Base-by-base conservation (phyloP, 2,113 vertebrate genomes). In the Clarias gariepinus region DNA sequence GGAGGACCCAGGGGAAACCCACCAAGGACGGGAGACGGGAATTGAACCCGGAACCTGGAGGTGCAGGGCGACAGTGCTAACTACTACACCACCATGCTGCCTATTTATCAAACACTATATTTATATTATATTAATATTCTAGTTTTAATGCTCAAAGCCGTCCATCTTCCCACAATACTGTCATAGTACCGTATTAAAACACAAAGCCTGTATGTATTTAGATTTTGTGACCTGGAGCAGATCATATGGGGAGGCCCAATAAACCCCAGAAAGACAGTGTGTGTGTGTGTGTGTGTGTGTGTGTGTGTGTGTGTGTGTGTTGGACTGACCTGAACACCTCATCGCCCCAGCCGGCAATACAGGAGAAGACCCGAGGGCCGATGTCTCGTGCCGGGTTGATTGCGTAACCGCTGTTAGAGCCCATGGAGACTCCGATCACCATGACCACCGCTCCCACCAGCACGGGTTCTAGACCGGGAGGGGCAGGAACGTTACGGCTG, bases 331-430 rank as follows among this genome's bases (percentile, higher is more conserved):
- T 94, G 92, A 95, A 94, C 16, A 98, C 97, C n/a, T 97, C 95
- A 0, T 61, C 19, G 0, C 96, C 96, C 96, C 97, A 97, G 11
- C 97, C 97, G 0, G 95, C 96, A 6, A 95, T 1, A 0, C 89
- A 96, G 18, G 95, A 95, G 89, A 97, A 97, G 81, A 98, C 84
- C 2, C 95, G 90, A 10, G 97, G 97, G 2, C 96, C 96, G 0
- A 98, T 73, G 74, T 97, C 97, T 41, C 95, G 87, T 0, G 96
- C 96, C 0, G 97, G 97, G 92, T 97, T 97, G 68, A 98, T 89
- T 82, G 97, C 95, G 4, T 94, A 95, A 58, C 96, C 90, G 0
- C 95, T 93, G 93, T 96, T 96, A 55, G 94, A 92, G 0, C 95
- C 95, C 95, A 96, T 94, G 0, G 95, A 94, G 66, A 93, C 1